phyloP scores from a whole-genome alignment of 2,797 vertebrate species.

The Rhynchotus rufescens region DNA sequence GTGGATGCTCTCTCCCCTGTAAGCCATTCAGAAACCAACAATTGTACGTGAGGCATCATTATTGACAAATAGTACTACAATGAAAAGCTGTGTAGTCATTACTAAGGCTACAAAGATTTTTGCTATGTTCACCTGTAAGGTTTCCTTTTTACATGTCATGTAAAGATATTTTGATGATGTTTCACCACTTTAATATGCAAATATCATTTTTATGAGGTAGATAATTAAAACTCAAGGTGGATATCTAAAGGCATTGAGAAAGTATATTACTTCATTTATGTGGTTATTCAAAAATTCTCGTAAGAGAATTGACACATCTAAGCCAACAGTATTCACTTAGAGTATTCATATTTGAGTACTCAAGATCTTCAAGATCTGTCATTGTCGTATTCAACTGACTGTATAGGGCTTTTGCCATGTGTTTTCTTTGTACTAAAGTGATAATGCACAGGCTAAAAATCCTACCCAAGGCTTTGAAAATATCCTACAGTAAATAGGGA shows the following conservation, averaged over 20 bases:
- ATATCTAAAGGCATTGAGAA: slow-evolving; percentile 68
- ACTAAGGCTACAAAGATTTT: slow-evolving; percentile 34
- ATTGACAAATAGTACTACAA: slow-evolving; percentile 6
- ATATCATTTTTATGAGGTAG: slow-evolving; percentile 43
- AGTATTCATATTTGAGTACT: neutral
- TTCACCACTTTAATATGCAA: slow-evolving; percentile 45
- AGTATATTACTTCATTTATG: slow-evolving; percentile 46
- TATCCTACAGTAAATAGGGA: neutral
- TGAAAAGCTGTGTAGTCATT: slow-evolving; percentile 45
- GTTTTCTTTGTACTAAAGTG: neutral
- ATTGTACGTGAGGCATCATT: slow-evolving; percentile 22
- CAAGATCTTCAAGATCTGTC: neutral
- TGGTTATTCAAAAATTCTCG: slow-evolving; percentile 47
- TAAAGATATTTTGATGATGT: slow-evolving; percentile 43
- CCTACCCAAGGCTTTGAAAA: slow-evolving; percentile 17
- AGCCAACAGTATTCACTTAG: slow-evolving; percentile 34
- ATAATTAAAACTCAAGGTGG: slow-evolving; percentile 67
- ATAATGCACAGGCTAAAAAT: neutral
- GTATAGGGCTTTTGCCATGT: neutral
- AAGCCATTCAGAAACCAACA: slow-evolving; percentile 44
- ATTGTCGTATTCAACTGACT: neutral
- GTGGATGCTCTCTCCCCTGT: slow-evolving; percentile 1
- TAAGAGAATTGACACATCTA: slow-evolving; percentile 19
- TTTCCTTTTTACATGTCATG: slow-evolving; percentile 33
- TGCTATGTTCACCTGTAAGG: slow-evolving; percentile 36